Base-by-base conservation (phyloP, 2,797 vertebrate species). In the Neostethus bicornis region DNA sequence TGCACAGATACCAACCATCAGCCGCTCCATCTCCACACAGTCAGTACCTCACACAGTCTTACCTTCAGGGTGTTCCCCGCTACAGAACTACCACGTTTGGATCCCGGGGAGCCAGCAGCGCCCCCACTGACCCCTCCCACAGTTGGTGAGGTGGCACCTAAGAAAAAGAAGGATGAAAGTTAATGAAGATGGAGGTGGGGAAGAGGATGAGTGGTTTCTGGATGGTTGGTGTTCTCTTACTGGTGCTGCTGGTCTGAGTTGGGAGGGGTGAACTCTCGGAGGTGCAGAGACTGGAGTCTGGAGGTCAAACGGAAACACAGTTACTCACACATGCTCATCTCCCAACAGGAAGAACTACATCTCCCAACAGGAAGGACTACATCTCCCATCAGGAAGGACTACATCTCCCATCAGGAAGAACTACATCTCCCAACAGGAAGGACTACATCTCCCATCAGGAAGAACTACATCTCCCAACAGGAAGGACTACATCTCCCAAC, bases 21-120 rank as follows among this genome's bases (percentile, higher is more conserved):
- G 31, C 31, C 1, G 3, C 11, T 26, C 28, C 26, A 8, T 11
- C 2, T 7, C 29, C 5, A 25, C 4, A 23, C 23, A 25, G 24
- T 24, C 7, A 8, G 6, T 7, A 7, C 26, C 7, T 26, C 26
- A 26, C 7, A 24, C 25, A 17, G 4, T 2, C 3, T 28, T 71
- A 85, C 88, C 89, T 96, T 96, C 49, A 97, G 86, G 0, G 96
- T 97, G 86, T 97, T 97, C 28, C 94, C 95, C 0, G 95, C 96
- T 24, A 83, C 87, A 1, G 89, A 89, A 31, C 85, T 73, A 12
- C 70, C 87, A 24, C 95, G 94, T 66, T 97, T 97, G 4, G 95
- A 91, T 0, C 95, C 96, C 0, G 96, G 95, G 3, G 95, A 96
- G 20, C 93, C 64, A 0, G 26, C 94, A 0, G 61, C 61, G 0